Conservation (phyloP, 2,797 vertebrate species). For the Lepus townsendii region DNA sequence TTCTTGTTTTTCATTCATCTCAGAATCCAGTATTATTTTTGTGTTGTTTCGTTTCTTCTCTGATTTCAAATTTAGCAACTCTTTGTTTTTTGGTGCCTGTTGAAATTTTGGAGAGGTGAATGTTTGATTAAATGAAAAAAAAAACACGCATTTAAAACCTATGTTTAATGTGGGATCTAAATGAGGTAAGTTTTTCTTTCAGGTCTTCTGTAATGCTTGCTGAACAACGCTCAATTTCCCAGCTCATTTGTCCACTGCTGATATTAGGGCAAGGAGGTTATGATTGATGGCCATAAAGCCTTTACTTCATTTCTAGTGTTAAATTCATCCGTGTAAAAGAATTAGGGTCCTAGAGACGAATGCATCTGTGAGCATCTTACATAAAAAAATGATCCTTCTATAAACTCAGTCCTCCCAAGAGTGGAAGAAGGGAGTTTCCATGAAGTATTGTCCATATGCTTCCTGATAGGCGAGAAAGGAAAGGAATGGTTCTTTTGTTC, state of each 20-base stretch:
- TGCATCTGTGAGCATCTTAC: background rate
- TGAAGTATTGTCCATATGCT: background rate
- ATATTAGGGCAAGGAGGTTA: background rate
- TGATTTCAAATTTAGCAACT: conserved; percentile 54
- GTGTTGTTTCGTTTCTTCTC: conserved; percentile 8
- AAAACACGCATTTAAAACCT: background rate
- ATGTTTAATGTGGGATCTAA: background rate
- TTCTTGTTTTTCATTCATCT: background rate
- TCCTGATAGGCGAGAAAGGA: background rate
- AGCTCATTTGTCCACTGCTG: background rate
- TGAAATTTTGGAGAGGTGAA: conserved; percentile 58
- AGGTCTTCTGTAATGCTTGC: background rate
- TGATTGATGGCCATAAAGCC: background rate
- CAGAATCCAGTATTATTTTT: background rate
- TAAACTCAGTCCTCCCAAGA: background rate
- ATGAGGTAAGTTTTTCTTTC: conserved; percentile 12
- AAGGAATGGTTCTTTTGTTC: background rate
- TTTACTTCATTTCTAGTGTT: conserved; percentile 55
- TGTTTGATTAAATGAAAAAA: conserved; percentile 64
- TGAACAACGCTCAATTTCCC: background rate
- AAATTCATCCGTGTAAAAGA: conserved; percentile 20
- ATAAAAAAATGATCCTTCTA: background rate
- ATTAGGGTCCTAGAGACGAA: conserved; percentile 35
- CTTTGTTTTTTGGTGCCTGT: conserved; percentile 46
- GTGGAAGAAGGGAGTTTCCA: background rate